These are phyloP conservation scores for Lagorchestes hirsutus DNA, from an alignment of 2,797 vertebrate genomes.

Conservation along the genomic window DNA sequence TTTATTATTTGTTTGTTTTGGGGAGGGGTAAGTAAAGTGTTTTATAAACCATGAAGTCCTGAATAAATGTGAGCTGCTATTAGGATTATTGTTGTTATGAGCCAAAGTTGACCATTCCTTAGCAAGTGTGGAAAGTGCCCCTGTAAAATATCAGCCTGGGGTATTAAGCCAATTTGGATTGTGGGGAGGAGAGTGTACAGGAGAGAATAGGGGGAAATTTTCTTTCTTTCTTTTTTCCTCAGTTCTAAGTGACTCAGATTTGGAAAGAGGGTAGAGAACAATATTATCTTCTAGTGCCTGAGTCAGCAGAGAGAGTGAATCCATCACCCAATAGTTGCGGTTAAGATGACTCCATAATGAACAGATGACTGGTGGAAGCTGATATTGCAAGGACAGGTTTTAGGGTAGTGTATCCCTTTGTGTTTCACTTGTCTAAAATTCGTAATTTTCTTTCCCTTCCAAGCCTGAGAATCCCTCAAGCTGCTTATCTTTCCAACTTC, in stretches of 20 bases:
- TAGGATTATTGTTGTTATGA: background rate
- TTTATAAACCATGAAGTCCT: background rate
- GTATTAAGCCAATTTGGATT: background rate
- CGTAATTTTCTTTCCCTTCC: background rate
- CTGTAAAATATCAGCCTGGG: background rate
- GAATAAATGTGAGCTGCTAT: background rate
- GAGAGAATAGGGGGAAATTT: background rate
- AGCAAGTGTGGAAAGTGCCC: background rate
- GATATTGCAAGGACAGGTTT: background rate
- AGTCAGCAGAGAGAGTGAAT: background rate
- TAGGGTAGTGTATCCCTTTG: background rate
- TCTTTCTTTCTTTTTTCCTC: background rate
- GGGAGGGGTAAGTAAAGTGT: background rate
- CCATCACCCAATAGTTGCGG: background rate
- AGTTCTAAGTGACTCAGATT: background rate
- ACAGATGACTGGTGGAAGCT: background rate
- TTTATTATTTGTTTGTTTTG: background rate
- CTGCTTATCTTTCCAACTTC: background rate
- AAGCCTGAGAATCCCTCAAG: background rate
- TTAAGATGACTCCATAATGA: background rate
- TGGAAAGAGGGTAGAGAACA: background rate
- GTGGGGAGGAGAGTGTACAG: background rate
- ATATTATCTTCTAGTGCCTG: background rate
- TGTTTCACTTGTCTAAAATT: background rate
- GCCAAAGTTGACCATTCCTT: background rate